Evolutionary conservation across 2,113 vertebrate genomes (phyloP), one percentile per base, ranked within the genome.

Genomic region (Oxyruncus cristatus): DNA sequence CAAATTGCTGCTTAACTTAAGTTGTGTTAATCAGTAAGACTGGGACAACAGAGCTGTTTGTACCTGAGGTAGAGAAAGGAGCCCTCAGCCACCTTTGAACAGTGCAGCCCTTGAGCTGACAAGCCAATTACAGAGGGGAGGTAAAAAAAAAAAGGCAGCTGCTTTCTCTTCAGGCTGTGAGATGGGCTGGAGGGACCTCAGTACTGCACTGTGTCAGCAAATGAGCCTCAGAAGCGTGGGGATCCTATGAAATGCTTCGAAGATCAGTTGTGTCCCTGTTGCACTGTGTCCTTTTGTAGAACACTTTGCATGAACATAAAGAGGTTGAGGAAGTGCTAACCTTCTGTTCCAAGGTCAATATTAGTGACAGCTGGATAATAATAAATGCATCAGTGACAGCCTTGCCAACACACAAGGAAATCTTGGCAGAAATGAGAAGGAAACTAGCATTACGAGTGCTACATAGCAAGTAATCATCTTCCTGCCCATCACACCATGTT

Each of bases 111-210:
- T 79, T 52, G 62, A 47, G 11, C 16, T 63, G 52, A 67, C 12
- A 52, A 42, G 24, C 4, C 0, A 0, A 10, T 42, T 28, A 63
- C 16, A 52, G 14, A 56, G 11, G 22, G 26, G 4, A 23, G 8
- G 35, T 20, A n/a, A 55, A 77, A 67, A 39, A 76, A 28, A 39
- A 30, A 12, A 41, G 35, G 44, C 24, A 72, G 8, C 20, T 56
- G 42, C 47, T 52, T 1, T 1, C 39, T 0, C 37, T 27, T 71
- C 12, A n/a, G 35, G 22, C 27, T 59, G 16, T 27, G 44, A 85
- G 50, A 58, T 82, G 35, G 33, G 20, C 52, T 42, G 41, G 20
- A 52, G 27, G 41, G 7, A 68, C 12, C 33, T 11, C 37, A 58
- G n/a, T 3, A 23, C 23, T 14, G 41, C 53, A 11, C 24, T 18